Conservation (phyloP, 2,113 vertebrate genomes). For the Odontesthes bonariensis region DNA sequence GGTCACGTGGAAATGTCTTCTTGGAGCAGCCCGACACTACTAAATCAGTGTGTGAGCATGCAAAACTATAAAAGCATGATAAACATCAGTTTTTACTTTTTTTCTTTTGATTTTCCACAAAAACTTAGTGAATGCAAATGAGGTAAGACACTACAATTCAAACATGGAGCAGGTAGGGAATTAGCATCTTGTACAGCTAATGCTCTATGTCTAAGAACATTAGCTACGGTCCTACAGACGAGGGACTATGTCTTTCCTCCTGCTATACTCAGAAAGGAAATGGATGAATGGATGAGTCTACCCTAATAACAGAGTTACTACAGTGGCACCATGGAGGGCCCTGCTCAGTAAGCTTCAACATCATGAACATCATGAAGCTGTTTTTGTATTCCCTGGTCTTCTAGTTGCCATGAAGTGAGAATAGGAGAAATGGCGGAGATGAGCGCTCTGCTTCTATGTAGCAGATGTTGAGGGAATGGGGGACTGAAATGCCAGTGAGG, state of each 20-base stretch:
- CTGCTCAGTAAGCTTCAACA: constrained; percentile 29
- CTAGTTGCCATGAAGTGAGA: constrained; percentile 40
- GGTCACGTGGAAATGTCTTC: constrained; percentile 10
- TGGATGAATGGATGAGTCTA: constrained; percentile 22
- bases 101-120: too few relatives aligned
- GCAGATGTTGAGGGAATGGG: constrained; percentile 76
- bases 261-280: background rate
- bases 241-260: background rate
- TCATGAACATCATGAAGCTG: too few relatives aligned
- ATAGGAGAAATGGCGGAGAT: constrained; percentile 48
- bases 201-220: background rate
- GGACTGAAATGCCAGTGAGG: constrained; percentile 57
- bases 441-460: constrained; percentile 51
- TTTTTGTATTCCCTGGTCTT: constrained; percentile 18
- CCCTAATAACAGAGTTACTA: constrained; percentile 28
- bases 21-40: background rate
- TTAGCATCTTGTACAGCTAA: background rate
- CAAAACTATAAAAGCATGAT: background rate
- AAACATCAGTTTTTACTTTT: background rate
- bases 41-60: background rate
- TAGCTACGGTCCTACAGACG: background rate
- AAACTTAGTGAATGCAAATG: too few relatives aligned
- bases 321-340: constrained; percentile 9
- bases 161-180: background rate
- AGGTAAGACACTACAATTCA: background rate